These are phyloP conservation scores for Argynnis bischoffii DNA, from an alignment of 2,888 invertebrate genomes.

Conservation along the genomic window DNA sequence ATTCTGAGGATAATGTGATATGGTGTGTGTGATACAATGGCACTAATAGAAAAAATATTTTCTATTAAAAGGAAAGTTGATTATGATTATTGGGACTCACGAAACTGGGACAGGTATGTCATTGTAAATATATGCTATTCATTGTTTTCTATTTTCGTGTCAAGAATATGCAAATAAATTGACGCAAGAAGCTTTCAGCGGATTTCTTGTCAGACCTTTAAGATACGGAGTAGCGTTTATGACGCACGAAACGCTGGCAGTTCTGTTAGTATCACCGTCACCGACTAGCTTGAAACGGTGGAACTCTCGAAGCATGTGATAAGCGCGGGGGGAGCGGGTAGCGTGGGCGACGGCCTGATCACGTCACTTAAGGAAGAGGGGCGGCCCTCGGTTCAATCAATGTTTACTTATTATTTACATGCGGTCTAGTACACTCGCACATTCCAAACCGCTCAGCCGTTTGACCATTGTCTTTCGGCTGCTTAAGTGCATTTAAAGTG, in stretches of 20 bases:
- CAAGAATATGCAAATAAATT: constrained; percentile 53
- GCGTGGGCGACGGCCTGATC: constrained; percentile 57
- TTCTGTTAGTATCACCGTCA: constrained; percentile 50
- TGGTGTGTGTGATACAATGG: constrained; percentile 82
- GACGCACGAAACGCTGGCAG: constrained; percentile 65
- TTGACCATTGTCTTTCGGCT: constrained; percentile 50
- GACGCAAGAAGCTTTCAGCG: constrained; percentile 57
- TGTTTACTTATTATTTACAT: constrained; percentile 76
- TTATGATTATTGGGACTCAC: constrained; percentile 65
- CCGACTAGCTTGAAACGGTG: constrained; percentile 44
- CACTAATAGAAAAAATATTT: constrained; percentile 89
- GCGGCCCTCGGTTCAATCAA: constrained; percentile 56
- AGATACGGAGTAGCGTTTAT: constrained; percentile 44
- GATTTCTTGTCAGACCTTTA: constrained; percentile 50
- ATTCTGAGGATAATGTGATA: constrained; percentile 58
- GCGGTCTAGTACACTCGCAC: constrained; percentile 73
- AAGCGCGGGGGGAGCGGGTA: constrained; percentile 47
- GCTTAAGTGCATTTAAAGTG: constrained; percentile 74
- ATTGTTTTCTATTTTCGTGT: constrained; percentile 62
- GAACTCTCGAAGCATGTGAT: constrained; percentile 51
- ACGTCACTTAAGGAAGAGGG: constrained; percentile 67
- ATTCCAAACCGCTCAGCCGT: constrained; percentile 69
- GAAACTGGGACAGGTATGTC: constrained; percentile 79
- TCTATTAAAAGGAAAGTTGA: constrained; percentile 83
- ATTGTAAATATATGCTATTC: constrained; percentile 61